A percentile compares a stretch with the other conserved stretches of the same genome.
Evolutionary conservation across 2,888 invertebrate species (phyloP).

Genomic region (Diarsia brunnea): DNA sequence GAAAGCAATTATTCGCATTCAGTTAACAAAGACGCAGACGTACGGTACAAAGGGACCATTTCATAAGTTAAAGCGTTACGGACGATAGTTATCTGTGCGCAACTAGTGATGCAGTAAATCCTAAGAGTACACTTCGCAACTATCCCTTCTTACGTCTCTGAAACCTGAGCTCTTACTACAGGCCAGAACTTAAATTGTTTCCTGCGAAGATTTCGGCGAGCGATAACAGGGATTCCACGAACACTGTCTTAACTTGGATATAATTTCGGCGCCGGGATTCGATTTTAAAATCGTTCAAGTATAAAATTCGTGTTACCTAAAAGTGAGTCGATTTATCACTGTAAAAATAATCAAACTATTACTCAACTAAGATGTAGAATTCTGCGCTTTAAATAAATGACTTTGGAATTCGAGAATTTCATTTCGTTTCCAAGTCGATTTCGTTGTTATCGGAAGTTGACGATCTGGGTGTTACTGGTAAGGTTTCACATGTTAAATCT

Average conservation of each 20-base stretch:
- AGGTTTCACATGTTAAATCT: conserved; percentile 66
- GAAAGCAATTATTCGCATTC: conserved; percentile 85
- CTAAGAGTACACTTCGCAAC: conserved; percentile 83
- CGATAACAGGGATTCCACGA: conserved; percentile 67
- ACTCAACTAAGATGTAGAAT: conserved; percentile 63
- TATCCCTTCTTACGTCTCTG: conserved; percentile 78
- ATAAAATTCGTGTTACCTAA: conserved; percentile 63
- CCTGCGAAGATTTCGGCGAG: conserved; percentile 70
- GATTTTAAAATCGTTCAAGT: conserved; percentile 64
- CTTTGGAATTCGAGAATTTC: conserved; percentile 63
- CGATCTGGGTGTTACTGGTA: conserved; percentile 57
- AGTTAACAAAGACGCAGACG: conserved; percentile 82
- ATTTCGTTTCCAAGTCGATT: conserved; percentile 61
- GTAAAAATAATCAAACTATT: conserved; percentile 68
- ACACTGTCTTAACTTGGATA: conserved; percentile 60
- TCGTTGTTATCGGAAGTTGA: conserved; percentile 57
- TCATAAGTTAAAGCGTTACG: conserved; percentile 85
- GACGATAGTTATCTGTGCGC: conserved; percentile 85
- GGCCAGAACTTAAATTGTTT: conserved; percentile 76
- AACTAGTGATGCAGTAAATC: conserved; percentile 89
- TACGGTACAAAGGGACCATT: conserved; percentile 84
- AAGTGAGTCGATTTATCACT: conserved; percentile 65
- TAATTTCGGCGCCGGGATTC: conserved; percentile 63
- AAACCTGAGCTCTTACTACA: conserved; percentile 77
- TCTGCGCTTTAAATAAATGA: conserved; percentile 64